Evolutionary conservation across 2,797 vertebrate species (phyloP).

Genomic region (Leptoclinus maculatus): DNA sequence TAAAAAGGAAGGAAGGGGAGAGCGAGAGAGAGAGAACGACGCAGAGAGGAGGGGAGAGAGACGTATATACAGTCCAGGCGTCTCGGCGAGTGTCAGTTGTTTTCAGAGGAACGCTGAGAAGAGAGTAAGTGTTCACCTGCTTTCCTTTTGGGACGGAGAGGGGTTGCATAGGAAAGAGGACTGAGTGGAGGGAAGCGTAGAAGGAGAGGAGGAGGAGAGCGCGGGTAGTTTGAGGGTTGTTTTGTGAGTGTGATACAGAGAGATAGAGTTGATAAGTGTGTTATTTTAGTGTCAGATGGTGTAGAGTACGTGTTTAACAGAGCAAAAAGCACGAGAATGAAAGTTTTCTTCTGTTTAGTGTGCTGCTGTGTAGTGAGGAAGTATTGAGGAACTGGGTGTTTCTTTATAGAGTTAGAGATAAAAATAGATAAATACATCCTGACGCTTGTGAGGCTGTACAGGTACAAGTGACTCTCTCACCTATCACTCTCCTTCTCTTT

Average conservation of each 20-base stretch:
- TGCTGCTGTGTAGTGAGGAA: slow-evolving; percentile 36
- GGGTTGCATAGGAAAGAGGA: slow-evolving; percentile 26
- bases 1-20: slow-evolving; percentile 85
- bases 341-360: not conserved
- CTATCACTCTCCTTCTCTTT: slow-evolving; percentile 59
- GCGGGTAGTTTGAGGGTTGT: slow-evolving; percentile 11
- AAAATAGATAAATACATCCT: not conserved
- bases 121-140: slow-evolving; percentile 76
- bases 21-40: slow-evolving; percentile 37
- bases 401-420: not conserved
- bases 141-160: slow-evolving; percentile 59
- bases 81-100: slow-evolving; percentile 60
- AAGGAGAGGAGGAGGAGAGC: slow-evolving; percentile 17
- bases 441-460: slow-evolving; percentile 39
- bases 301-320: not conserved
- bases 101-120: slow-evolving; percentile 69
- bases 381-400: slow-evolving; percentile 5
- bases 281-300: not conserved
- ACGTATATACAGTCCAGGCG: slow-evolving; percentile 38
- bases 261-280: not conserved
- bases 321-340: not conserved
- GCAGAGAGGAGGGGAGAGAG: slow-evolving; percentile 49
- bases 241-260: slow-evolving; percentile 24
- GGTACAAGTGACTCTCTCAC: slow-evolving; percentile 48
- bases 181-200: slow-evolving; percentile 15